Evolutionary conservation across 2,888 invertebrate genomes (phyloP).

Genomic region (Dioctria linearis): DNA sequence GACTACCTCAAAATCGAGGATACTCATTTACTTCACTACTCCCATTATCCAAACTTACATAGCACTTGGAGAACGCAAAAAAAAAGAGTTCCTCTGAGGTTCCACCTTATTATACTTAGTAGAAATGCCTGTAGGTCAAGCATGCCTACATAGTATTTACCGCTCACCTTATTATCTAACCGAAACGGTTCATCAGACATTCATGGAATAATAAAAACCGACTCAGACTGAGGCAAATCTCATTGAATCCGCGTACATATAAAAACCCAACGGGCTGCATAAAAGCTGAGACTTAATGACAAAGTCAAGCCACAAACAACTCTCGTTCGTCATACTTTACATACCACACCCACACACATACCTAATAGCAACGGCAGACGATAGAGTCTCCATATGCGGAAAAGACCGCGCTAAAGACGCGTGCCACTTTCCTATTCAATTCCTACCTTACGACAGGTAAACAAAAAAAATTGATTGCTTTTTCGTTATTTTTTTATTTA

Average conservation of each 20-base stretch:
- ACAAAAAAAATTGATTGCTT: not conserved
- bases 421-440: constrained; percentile 33
- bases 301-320: constrained; percentile 26
- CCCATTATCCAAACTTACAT: too few species aligned
- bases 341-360: constrained; percentile 9
- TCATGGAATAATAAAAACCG: constrained; percentile 41
- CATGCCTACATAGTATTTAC: not conserved
- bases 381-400: not conserved
- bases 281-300: not conserved
- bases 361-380: not conserved
- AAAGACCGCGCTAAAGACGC: not conserved
- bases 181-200: constrained; percentile 35
- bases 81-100: constrained; percentile 12
- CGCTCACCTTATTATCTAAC: not conserved
- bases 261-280: constrained; percentile 13
- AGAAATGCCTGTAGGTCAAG: too few species aligned
- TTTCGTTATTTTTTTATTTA: not conserved
- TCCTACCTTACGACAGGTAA: constrained; percentile 4
- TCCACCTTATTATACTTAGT: too few species aligned
- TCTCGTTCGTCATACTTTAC: not conserved
- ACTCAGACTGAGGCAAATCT: constrained; percentile 12
- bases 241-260: constrained; percentile 4
- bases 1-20: too few species aligned
- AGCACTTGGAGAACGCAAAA: not conserved
- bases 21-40: too few species aligned